These are phyloP conservation scores for Bufotes viridis DNA, from an alignment of 2,797 vertebrate species.

Conservation along the genomic window DNA sequence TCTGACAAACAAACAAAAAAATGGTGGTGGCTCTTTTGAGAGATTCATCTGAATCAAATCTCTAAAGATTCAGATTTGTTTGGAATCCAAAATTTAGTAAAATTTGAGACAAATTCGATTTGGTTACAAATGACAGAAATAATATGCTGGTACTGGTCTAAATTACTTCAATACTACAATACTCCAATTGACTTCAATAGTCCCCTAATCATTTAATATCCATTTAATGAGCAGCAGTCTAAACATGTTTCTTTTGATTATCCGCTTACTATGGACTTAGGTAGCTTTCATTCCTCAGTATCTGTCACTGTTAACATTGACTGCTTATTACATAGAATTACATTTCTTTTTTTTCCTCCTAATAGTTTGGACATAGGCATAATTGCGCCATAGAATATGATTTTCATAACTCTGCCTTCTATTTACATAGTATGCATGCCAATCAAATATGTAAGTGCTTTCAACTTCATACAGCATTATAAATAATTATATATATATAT, in stretches of 20 bases:
- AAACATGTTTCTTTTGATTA: neutral
- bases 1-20: no score
- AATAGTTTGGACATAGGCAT: neutral
- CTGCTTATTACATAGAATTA: neutral
- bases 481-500: neutral
- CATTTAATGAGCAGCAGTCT: neutral
- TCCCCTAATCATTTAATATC: neutral
- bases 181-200: no score
- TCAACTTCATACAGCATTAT: constrained; percentile 15
- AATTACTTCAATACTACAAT: no score
- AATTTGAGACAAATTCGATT: no score
- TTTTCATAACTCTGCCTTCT: neutral
- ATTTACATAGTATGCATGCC: neutral
- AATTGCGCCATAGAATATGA: neutral
- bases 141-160: no score
- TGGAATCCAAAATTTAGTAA: no score
- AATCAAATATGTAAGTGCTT: constrained; percentile 16
- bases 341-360: neutral
- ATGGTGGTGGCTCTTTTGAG: no score
- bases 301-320: neutral
- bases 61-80: no score
- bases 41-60: no score
- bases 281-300: neutral
- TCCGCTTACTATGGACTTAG: neutral
- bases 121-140: no score